Evolutionary conservation across 2,888 invertebrate genomes (phyloP), one percentile per base, ranked within the genome.

Genomic region (Chrysolina oricalcia): DNA sequence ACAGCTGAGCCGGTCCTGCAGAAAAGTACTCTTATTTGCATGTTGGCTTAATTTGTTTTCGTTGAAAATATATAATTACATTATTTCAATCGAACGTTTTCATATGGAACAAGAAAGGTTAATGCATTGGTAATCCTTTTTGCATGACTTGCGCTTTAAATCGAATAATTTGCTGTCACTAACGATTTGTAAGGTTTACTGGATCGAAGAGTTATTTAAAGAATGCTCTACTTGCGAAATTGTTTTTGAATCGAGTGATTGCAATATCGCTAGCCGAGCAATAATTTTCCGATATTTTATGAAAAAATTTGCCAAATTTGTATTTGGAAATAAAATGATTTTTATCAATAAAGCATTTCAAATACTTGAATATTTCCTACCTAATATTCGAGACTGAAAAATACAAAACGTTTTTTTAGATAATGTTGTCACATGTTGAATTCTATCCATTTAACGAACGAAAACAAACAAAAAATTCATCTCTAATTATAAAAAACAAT

Each of bases 111-210:
- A 13, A 13, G 11, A 53, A 21, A 53, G 53, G 53, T 53, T 53
- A 53, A 53, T 21, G 21, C 23, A 53, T 53, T 19, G 53, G 35
- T 19, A 53, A 53, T 17, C 2, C 50, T 53, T 53, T 53, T 53
- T 53, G 53, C 53, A 53, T 53, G 53, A 53, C 21, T 53, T 53
- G 53, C 53, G 21, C 13, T 53, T 53, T 19, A 21, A 53, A 19
- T 19, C 13, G 19, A 13, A 21, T 11, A 53, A 23, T 66, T 46
- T 66, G 43, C 21, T 43, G 48, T 21, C 66, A 6, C n/a, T 21
- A 17, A 15, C 19, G 19, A 23, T 59, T 59, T 59, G 21, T 3
- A 19, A 21, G 23, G n/a, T 21, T 59, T 1, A 23, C 15, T 21
- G 21, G 17, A 15, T 59, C 8, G 5, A 48, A 48, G 48, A 48